Percentiles rank a stretch among this genome's conserved stretches.
Conservation (phyloP, 2,888 invertebrate species). For the Lochmaea capreae region DNA sequence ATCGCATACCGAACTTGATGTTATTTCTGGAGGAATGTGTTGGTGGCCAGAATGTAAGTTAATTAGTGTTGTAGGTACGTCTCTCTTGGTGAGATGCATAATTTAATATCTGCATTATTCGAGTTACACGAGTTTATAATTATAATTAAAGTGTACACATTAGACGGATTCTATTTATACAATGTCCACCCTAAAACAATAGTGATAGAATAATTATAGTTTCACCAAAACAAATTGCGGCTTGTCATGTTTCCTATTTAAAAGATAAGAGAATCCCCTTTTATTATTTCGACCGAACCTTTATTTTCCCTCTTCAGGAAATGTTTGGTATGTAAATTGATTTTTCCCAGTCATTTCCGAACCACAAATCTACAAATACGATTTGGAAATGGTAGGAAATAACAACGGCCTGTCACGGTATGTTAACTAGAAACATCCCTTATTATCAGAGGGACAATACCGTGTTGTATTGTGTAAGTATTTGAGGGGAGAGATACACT, state of each 20-base stretch:
- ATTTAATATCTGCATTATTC: conserved; percentile 2
- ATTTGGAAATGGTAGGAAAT: neutral
- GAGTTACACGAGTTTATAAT: neutral
- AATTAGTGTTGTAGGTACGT: neutral
- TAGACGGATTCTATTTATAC: neutral
- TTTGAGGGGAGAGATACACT: neutral
- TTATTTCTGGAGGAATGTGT: neutral
- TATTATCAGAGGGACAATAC: neutral
- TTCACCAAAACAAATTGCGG: neutral
- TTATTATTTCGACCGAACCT: neutral
- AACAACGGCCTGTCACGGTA: conserved; percentile 14
- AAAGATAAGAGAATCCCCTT: neutral
- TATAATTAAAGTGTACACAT: neutral
- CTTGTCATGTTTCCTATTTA: neutral
- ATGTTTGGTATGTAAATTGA: neutral
- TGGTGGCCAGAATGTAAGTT: neutral
- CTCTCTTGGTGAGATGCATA: neutral
- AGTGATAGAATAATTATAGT: neutral
- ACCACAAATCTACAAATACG: conserved; percentile 9
- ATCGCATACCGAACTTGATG: neutral
- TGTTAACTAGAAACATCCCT: neutral
- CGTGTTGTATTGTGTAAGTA: neutral
- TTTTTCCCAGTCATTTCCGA: conserved; percentile 3
- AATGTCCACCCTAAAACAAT: neutral
- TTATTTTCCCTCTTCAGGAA: neutral